These are phyloP conservation scores for Salvelinus sp. DNA, from an alignment of 2,113 vertebrate genomes.

Conservation along the genomic window DNA sequence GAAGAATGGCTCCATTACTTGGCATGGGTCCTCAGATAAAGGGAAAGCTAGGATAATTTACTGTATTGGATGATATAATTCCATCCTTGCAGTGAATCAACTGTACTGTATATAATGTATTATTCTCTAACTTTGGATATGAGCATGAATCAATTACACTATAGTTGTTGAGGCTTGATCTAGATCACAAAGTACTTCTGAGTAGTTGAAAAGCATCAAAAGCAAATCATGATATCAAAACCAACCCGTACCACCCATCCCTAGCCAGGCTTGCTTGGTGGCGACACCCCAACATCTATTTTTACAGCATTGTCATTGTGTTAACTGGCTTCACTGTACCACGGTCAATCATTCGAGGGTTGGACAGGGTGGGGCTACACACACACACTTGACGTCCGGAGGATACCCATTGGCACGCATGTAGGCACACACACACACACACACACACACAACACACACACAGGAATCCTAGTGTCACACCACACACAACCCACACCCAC, in stretches of 20 bases:
- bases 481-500: no score
- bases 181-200: background rate
- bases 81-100: background rate
- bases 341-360: background rate
- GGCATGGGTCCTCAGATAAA: background rate
- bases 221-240: no score
- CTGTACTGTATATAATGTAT: background rate
- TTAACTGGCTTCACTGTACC: background rate
- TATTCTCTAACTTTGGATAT: no score
- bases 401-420: background rate
- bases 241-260: background rate
- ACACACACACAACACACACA: no score
- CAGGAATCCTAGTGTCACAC: no score
- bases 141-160: background rate
- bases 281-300: background rate
- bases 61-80: slow-evolving; percentile 21
- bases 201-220: no score
- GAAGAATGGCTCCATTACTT: slow-evolving; percentile 20
- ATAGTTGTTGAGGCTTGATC: background rate
- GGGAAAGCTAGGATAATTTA: slow-evolving; percentile 13
- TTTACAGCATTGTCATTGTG: background rate
- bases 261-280: background rate
- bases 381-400: no score
- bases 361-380: background rate
- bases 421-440: no score